Conservation (phyloP, 1,140 invertebrate species). For the Sminthurides bifidus region DNA sequence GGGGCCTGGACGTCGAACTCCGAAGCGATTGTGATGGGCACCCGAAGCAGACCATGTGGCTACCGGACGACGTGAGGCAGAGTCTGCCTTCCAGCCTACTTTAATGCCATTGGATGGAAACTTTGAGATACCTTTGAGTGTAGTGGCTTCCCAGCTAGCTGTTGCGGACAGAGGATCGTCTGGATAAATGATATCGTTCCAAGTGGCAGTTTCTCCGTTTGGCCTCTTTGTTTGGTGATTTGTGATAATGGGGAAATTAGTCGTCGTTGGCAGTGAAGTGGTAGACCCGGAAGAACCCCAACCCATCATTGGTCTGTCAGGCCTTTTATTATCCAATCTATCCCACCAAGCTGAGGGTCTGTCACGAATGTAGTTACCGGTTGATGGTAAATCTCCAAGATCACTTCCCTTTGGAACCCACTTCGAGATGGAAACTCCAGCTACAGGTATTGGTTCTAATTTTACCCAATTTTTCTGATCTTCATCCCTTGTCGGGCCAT, state of each 20-base stretch:
- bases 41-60: conserved; percentile 21
- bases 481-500: conserved; percentile 15
- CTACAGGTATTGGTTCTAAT: conserved; percentile 29
- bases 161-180: conserved; percentile 25
- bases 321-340: conserved; percentile 4
- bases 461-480: conserved; percentile 28
- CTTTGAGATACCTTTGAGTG: conserved; percentile 11
- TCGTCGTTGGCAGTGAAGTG: not conserved
- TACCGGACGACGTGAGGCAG: conserved; percentile 1
- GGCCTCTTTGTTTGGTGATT: conserved; percentile 7
- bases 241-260: conserved; percentile 1
- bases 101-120: conserved; percentile 10
- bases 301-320: not conserved
- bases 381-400: conserved; percentile 25
- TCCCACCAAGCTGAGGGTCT: conserved; percentile 27
- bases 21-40: conserved; percentile 1
- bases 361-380: conserved; percentile 18
- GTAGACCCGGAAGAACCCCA: conserved; percentile 5
- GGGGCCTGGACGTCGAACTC: conserved; percentile 1
- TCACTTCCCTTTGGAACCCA: conserved; percentile 31
- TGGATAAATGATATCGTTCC: conserved; percentile 31
- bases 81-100: conserved; percentile 2
- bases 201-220: conserved; percentile 11
- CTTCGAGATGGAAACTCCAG: conserved; percentile 29
- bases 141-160: conserved; percentile 25